These are phyloP conservation scores for Strix aluco DNA, from an alignment of 2,113 vertebrate genomes.

Conservation along the genomic window DNA sequence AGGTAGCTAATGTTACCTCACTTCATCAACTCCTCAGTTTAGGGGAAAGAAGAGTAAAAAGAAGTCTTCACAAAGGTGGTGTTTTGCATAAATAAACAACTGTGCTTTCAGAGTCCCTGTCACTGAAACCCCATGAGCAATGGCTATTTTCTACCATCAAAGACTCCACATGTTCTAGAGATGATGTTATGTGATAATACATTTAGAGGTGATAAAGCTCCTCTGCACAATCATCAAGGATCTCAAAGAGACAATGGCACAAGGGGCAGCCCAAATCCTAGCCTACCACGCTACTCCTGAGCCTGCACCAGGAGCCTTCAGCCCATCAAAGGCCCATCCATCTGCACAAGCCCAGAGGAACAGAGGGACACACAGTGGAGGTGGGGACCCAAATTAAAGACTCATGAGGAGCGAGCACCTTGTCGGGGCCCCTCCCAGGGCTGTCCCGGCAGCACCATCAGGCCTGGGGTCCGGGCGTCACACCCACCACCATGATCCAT, in stretches of 20 bases:
- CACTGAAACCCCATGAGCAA: not conserved
- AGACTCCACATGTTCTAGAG: too few relatives aligned
- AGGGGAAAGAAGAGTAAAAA: not conserved
- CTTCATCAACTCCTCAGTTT: not conserved
- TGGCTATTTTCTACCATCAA: not conserved
- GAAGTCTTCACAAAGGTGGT: not conserved
- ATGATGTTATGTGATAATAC: not conserved
- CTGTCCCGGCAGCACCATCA: not conserved
- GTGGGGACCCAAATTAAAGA: not conserved
- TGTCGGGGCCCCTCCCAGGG: not conserved
- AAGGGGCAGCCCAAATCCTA: not conserved
- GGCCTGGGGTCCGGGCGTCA: fast-evolving
- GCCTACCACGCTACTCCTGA: fast-evolving
- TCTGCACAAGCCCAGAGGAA: not conserved
- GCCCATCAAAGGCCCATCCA: not conserved
- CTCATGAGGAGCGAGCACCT: not conserved
- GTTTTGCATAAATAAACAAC: not conserved
- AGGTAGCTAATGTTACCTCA: not conserved
- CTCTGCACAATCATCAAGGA: not conserved
- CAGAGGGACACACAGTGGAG: not conserved
- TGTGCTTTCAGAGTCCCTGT: not conserved
- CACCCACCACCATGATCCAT: too few relatives aligned
- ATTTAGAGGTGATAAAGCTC: not conserved
- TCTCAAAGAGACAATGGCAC: not conserved
- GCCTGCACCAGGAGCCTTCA: not conserved